phyloP scores from a whole-genome alignment of 2,113 vertebrate genomes.

The Saccopteryx bilineata region DNA sequence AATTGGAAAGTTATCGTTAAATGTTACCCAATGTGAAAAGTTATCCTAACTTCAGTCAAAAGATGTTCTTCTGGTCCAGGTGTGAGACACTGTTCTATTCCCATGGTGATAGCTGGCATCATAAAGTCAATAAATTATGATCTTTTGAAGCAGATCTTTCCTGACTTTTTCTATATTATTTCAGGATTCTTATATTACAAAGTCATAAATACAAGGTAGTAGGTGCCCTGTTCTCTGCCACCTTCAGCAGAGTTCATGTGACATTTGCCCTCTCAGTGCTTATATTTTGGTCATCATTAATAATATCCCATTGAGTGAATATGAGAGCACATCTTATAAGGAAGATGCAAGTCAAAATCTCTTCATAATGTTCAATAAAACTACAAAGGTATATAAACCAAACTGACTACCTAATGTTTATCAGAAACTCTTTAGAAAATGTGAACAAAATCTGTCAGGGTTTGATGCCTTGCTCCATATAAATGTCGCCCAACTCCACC shows the following conservation, averaged over 20 bases:
- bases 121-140: neutral
- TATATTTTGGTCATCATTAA: neutral
- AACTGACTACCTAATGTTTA: neutral
- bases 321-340: neutral
- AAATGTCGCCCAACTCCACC: neutral
- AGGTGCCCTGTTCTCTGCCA: neutral
- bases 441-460: neutral
- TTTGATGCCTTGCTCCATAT: neutral
- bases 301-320: neutral
- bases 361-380: neutral
- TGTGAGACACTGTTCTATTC: neutral
- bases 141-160: neutral
- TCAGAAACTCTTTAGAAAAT: neutral
- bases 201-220: neutral
- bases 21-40: neutral
- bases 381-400: neutral
- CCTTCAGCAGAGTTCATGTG: neutral
- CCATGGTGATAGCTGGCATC: neutral
- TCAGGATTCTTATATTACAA: neutral
- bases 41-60: neutral
- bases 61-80: neutral
- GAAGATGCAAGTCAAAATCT: neutral
- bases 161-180: neutral
- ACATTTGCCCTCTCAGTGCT: neutral
- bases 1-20: neutral